Percentiles rank a stretch among this genome's conserved stretches.
Conservation (phyloP, 2,888 invertebrate species). For the Frankliniella intonsa region DNA sequence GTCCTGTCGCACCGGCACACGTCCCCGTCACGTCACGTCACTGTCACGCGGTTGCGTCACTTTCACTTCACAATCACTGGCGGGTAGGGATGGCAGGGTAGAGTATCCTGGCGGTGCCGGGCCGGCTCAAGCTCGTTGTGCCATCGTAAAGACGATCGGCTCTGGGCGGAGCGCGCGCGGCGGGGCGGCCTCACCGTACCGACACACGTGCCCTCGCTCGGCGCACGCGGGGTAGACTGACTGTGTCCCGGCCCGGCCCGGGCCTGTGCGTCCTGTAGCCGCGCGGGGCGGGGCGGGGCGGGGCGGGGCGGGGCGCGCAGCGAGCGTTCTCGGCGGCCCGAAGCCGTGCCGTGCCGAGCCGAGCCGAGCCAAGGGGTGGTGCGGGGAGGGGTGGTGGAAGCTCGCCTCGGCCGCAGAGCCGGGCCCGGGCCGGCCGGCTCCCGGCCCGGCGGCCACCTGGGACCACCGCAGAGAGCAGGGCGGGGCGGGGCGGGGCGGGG, state of each 20-base stretch:
- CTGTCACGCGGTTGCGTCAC: not conserved
- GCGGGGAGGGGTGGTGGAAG: too few relatives aligned
- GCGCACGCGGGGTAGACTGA: too few relatives aligned
- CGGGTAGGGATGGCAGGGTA: not conserved
- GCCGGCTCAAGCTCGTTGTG: not conserved
- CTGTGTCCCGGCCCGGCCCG: not conserved
- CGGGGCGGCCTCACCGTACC: too few relatives aligned
- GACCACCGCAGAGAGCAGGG: not conserved
- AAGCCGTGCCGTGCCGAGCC: not conserved
- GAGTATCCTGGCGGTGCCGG: not conserved
- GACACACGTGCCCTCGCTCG: too few relatives aligned
- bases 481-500: not conserved
- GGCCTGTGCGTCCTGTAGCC: not conserved
- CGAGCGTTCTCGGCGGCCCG: slow-evolving; percentile 37
- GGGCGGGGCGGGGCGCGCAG: slow-evolving; percentile 28
- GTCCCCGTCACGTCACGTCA: not conserved
- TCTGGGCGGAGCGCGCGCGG: too few relatives aligned
- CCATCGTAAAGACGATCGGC: too few relatives aligned
- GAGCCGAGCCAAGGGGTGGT: not conserved
- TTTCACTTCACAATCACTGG: too few relatives aligned
- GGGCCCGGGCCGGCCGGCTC: too few relatives aligned
- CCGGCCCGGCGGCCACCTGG: too few relatives aligned
- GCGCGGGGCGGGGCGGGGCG: slow-evolving; percentile 2
- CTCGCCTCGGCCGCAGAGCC: too few relatives aligned
- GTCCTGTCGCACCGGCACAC: not conserved